Conservation (phyloP, 2,888 invertebrate genomes). For the Galeruca laticollis region DNA sequence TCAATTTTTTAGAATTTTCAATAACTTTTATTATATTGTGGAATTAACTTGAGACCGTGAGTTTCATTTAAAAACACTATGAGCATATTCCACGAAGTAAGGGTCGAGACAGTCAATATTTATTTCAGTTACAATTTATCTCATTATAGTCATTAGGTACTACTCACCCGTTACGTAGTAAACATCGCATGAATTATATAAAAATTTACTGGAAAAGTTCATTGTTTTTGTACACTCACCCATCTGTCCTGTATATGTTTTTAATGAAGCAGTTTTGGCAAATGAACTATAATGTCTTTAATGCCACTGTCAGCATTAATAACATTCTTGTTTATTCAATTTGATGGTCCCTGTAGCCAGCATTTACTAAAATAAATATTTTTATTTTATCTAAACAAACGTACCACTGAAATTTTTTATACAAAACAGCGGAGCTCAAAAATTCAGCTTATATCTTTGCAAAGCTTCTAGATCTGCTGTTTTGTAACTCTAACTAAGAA, state of each 20-base stretch:
- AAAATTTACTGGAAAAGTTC: neutral
- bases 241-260: neutral
- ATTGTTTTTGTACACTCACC: neutral
- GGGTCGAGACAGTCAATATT: too few relatives aligned
- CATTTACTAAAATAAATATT: constrained; percentile 33
- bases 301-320: constrained; percentile 8
- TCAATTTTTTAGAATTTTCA: too few relatives aligned
- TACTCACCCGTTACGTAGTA: too few relatives aligned
- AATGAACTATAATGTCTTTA: constrained; percentile 6
- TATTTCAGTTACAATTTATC: too few relatives aligned
- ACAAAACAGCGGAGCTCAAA: neutral
- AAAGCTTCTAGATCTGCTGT: neutral
- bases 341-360: constrained; percentile 47
- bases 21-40: too few relatives aligned
- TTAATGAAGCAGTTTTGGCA: constrained; percentile 1
- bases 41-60: too few relatives aligned
- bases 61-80: too few relatives aligned
- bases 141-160: too few relatives aligned
- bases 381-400: constrained; percentile 12
- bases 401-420: neutral
- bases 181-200: too few relatives aligned
- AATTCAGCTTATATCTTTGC: neutral
- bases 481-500: neutral
- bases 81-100: too few relatives aligned
- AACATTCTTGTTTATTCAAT: constrained; percentile 26